Percentiles rank a stretch among this genome's conserved stretches.
phyloP scores from a whole-genome alignment of 2,888 invertebrate genomes.

The Patella ulyssiponensis region DNA sequence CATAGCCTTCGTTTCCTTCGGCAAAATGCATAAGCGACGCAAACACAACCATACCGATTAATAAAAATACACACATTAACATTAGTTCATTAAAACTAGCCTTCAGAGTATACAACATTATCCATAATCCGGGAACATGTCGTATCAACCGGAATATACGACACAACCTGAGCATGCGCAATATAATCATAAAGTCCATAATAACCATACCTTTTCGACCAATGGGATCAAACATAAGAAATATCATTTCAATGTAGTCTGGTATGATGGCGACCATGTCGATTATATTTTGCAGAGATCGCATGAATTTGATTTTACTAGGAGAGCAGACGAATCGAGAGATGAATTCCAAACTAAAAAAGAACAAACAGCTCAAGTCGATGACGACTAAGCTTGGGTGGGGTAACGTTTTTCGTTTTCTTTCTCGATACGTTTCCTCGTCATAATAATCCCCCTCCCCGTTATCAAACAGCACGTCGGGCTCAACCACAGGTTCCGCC shows the following conservation, averaged over 20 bases:
- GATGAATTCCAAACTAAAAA: constrained; percentile 66
- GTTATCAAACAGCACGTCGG: background rate
- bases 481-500: background rate
- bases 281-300: constrained; percentile 64
- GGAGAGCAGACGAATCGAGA: constrained; percentile 63
- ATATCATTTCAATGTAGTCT: constrained; percentile 63
- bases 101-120: constrained; percentile 67
- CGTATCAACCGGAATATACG: constrained; percentile 66
- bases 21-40: constrained; percentile 68
- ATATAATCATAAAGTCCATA: constrained; percentile 65
- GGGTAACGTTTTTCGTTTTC: constrained; percentile 36
- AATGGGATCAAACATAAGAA: constrained; percentile 52
- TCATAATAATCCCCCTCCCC: constrained; percentile 6
- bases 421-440: constrained; percentile 9
- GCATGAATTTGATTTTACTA: constrained; percentile 61
- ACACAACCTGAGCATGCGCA: constrained; percentile 65
- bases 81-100: constrained; percentile 69
- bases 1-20: constrained; percentile 60
- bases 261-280: constrained; percentile 67
- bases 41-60: constrained; percentile 70
- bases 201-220: constrained; percentile 52
- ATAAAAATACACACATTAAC: constrained; percentile 66
- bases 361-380: constrained; percentile 62
- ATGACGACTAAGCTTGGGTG: constrained; percentile 62
- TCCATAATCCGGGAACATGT: constrained; percentile 68